Evolutionary conservation across 2,888 invertebrate species (phyloP).

Genomic region (Drosophila maculinotata): DNA sequence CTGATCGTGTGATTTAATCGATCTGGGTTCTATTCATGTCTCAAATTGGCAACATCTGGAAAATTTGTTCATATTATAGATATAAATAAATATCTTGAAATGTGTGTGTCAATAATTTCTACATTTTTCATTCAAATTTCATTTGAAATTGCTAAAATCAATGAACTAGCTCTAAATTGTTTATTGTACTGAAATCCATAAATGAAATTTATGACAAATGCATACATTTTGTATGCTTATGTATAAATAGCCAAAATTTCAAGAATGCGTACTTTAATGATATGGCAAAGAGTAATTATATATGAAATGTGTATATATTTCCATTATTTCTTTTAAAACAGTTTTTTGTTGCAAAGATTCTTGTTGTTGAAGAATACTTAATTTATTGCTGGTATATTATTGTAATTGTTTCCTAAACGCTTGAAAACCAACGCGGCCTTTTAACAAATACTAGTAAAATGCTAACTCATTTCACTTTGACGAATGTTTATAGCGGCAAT

Average conservation of each 20-base stretch:
- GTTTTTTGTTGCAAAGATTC: background rate
- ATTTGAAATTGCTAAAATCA: background rate
- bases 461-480: conserved; percentile 3
- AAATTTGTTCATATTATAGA: conserved; percentile 7
- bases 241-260: background rate
- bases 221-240: conserved; percentile 9
- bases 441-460: background rate
- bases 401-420: too few relatives aligned
- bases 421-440: background rate
- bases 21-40: conserved; percentile 20
- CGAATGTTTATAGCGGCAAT: conserved; percentile 14
- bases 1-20: conserved; percentile 49
- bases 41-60: conserved; percentile 15
- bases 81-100: conserved; percentile 2
- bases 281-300: too few relatives aligned
- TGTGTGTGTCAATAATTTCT: conserved; percentile 11
- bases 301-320: background rate
- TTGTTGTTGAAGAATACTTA: background rate
- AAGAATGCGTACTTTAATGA: too few relatives aligned
- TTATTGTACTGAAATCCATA: conserved; percentile 23
- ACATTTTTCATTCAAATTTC: background rate
- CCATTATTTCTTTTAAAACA: background rate
- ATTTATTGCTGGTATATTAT: too few relatives aligned
- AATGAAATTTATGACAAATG: conserved; percentile 26
- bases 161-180: conserved; percentile 21